Evolutionary conservation across 2,113 vertebrate species (phyloP).

Genomic region (Alosa alosa): DNA sequence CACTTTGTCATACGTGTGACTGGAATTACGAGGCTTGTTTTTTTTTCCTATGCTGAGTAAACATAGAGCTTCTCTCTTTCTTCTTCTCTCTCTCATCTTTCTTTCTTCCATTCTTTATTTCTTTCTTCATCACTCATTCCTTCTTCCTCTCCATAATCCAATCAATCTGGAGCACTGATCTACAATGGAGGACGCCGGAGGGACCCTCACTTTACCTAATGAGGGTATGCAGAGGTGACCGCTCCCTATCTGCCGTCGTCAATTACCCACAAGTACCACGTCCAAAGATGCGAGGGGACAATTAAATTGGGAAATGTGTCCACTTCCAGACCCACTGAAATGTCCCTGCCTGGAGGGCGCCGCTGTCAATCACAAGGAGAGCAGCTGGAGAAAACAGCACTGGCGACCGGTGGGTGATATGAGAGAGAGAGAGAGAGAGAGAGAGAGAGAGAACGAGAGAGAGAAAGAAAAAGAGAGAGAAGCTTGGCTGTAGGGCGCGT

Average conservation of each 20-base stretch:
- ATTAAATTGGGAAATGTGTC: conserved; percentile 14
- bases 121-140: neutral
- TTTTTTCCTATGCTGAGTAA: neutral
- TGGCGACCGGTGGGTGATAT: neutral
- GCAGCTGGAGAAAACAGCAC: neutral
- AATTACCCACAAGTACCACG: conserved; percentile 19
- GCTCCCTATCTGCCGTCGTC: neutral
- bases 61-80: neutral
- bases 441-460: neutral
- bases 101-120: neutral
- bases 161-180: conserved; percentile 11
- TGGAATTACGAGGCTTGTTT: neutral
- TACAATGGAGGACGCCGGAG: neutral
- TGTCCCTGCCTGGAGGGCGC: neutral
- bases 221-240: conserved; percentile 3
- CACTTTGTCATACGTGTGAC: neutral
- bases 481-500: neutral
- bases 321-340: conserved; percentile 9
- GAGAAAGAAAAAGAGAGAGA: neutral
- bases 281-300: neutral
- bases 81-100: neutral
- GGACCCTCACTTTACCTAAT: conserved; percentile 15
- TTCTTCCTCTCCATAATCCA: neutral
- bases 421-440: neutral
- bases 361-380: neutral